phyloP scores from a whole-genome alignment of 2,888 invertebrate species.

The Plutella xylostella region DNA sequence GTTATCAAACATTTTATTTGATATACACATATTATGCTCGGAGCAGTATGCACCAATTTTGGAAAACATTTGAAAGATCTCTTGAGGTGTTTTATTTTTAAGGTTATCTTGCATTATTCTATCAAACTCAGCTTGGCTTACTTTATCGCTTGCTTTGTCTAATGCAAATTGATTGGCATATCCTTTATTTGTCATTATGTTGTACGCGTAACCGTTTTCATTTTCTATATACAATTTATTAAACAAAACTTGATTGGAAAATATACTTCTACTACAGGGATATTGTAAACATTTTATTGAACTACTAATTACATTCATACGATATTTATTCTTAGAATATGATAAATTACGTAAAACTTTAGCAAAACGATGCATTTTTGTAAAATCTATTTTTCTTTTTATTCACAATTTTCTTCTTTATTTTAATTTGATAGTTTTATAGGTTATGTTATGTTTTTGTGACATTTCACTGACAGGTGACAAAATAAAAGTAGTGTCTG shows the following conservation, averaged over 20 bases:
- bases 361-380: background rate
- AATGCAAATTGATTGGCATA: conserved; percentile 28
- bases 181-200: conserved; percentile 44
- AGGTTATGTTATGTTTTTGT: background rate
- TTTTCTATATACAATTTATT: conserved; percentile 45
- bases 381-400: no score
- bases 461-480: no score
- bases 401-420: background rate
- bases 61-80: conserved; percentile 39
- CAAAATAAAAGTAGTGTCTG: no score
- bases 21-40: conserved; percentile 39
- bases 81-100: conserved; percentile 28
- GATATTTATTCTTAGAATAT: background rate
- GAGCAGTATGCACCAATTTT: conserved; percentile 39
- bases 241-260: conserved; percentile 15
- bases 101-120: conserved; percentile 32
- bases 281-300: background rate
- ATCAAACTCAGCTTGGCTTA: no score
- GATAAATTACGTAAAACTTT: background rate
- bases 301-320: background rate
- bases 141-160: no score
- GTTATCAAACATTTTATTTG: conserved; percentile 43
- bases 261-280: background rate
- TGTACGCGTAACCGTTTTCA: conserved; percentile 54
- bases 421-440: background rate